Percentiles rank a stretch among this genome's conserved stretches.
Conservation (phyloP, 1,140 invertebrate species). For the Lanistes nyassanus region DNA sequence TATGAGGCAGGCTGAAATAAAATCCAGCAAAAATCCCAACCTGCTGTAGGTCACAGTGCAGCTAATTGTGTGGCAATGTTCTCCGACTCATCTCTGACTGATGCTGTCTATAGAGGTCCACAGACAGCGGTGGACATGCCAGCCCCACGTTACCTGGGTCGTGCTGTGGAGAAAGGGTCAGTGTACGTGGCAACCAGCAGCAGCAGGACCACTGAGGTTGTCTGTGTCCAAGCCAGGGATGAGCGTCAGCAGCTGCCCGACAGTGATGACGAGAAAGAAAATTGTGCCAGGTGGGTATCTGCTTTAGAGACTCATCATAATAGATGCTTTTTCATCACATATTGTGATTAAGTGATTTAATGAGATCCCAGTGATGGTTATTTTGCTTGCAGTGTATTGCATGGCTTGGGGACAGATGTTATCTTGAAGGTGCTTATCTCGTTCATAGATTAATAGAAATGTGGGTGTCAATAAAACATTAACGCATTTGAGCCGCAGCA, state of each 20-base stretch:
- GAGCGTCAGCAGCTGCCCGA: slow-evolving; percentile 28
- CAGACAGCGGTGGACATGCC: slow-evolving; percentile 70
- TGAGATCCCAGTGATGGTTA: no score
- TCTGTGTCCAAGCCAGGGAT: slow-evolving; percentile 52
- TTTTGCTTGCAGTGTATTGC: no score
- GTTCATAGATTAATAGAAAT: neutral
- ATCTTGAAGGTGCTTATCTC: no score
- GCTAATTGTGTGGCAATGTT: neutral
- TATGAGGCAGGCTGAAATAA: neutral
- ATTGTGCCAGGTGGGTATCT: slow-evolving; percentile 32
- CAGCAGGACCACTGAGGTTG: slow-evolving; percentile 60
- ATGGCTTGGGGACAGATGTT: no score
- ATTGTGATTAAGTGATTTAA: no score
- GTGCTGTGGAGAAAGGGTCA: slow-evolving; percentile 60
- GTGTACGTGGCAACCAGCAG: slow-evolving; percentile 69
- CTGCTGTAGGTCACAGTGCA: no score
- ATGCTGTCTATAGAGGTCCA: slow-evolving; percentile 44
- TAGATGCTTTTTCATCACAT: no score
- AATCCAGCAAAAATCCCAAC: neutral
- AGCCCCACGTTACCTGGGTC: slow-evolving; percentile 72
- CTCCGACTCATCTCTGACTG: slow-evolving; percentile 6
- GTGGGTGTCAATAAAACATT: neutral
- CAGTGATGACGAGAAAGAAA: slow-evolving; percentile 47
- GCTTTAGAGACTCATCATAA: no score
- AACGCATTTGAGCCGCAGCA: neutral